These are phyloP conservation scores for Strigamia transsilvanica DNA, from an alignment of 2,888 invertebrate species.

Conservation along the genomic window DNA sequence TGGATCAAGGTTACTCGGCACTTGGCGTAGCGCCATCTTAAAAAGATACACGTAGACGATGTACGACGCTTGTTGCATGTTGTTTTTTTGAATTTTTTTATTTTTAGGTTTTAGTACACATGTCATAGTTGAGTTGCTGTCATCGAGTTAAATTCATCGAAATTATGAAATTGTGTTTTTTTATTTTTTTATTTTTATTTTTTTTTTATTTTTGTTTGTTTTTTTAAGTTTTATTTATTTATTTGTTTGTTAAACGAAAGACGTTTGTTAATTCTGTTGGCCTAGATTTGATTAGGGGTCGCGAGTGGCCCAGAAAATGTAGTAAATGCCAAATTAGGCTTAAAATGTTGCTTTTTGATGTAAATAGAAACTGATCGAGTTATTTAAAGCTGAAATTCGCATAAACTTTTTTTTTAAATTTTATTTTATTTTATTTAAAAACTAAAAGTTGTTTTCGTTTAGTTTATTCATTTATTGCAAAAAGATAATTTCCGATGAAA, in stretches of 20 bases:
- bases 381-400: background rate
- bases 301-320: conserved; percentile 7
- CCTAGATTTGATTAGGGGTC: conserved; percentile 21
- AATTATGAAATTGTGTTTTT: background rate
- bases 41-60: conserved; percentile 38
- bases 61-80: conserved; percentile 14
- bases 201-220: background rate
- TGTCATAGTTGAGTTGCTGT: background rate
- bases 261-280: background rate
- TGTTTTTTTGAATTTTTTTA: background rate
- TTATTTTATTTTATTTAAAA: background rate
- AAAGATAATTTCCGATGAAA: background rate
- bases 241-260: background rate
- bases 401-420: background rate
- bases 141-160: background rate
- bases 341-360: conserved; percentile 12
- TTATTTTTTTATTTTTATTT: background rate
- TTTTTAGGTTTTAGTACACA: conserved; percentile 3
- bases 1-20: conserved; percentile 34
- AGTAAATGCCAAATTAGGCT: conserved; percentile 19
- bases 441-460: background rate
- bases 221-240: conserved; percentile 40
- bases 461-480: background rate
- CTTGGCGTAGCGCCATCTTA: conserved; percentile 24
- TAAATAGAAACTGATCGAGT: conserved; percentile 22